These are phyloP conservation scores for Arion vulgaris DNA, from an alignment of 1,140 invertebrate species.

Conservation along the genomic window DNA sequence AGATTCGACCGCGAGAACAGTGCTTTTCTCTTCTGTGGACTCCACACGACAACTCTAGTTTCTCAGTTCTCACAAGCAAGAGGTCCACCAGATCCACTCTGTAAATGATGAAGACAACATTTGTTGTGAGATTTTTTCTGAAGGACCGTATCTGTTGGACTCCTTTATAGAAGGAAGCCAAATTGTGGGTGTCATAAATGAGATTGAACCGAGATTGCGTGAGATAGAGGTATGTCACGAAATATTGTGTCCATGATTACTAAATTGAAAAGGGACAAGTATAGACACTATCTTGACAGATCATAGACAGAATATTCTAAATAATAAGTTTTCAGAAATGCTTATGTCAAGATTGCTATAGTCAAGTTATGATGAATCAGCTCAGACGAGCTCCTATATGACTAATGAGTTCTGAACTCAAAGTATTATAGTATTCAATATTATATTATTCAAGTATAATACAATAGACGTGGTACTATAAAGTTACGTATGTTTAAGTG, in stretches of 20 bases:
- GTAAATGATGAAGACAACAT: neutral
- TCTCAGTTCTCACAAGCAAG: neutral
- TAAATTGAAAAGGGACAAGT: neutral
- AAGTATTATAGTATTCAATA: too few relatives aligned
- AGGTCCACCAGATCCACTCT: neutral
- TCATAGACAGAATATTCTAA: too few relatives aligned
- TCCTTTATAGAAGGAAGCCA: slow-evolving; percentile 3
- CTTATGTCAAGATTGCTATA: too few relatives aligned
- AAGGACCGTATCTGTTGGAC: neutral
- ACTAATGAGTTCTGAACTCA: too few relatives aligned
- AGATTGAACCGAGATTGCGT: neutral
- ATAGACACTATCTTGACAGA: too few relatives aligned
- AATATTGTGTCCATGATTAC: neutral
- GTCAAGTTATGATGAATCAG: too few relatives aligned
- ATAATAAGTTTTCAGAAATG: too few relatives aligned
- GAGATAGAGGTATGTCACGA: neutral
- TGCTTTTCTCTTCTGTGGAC: neutral
- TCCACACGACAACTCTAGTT: slow-evolving; percentile 6
- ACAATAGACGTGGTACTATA: too few relatives aligned
- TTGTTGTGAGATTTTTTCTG: neutral
- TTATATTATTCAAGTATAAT: too few relatives aligned
- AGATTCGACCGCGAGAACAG: slow-evolving; percentile 8
- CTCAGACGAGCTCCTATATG: too few relatives aligned
- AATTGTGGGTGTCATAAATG: neutral
- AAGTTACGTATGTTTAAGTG: too few relatives aligned